A percentile compares a stretch with the other conserved stretches of the same genome.
Conservation (phyloP, 1,140 invertebrate species). For the Pachyrhynchus sulphureomaculatus region DNA sequence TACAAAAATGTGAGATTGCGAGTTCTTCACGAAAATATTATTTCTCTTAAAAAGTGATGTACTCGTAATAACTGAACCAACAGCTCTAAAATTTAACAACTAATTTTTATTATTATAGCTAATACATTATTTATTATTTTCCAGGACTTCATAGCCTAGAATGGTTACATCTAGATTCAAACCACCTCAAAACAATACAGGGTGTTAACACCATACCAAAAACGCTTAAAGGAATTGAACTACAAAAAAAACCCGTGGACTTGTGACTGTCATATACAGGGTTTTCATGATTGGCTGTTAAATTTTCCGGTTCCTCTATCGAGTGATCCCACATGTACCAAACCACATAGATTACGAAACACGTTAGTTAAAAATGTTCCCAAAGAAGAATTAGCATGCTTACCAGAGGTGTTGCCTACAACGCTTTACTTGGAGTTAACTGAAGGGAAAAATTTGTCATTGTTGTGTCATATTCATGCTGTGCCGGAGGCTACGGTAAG, state of each 20-base stretch:
- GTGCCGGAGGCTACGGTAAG: constrained; percentile 69
- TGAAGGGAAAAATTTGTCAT: constrained; percentile 75
- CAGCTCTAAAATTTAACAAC: no score
- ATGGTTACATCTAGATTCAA: constrained; percentile 81
- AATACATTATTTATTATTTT: no score
- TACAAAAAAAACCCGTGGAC: constrained; percentile 88
- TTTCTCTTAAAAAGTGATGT: no score
- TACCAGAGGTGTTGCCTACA: constrained; percentile 72
- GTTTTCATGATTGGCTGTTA: constrained; percentile 75
- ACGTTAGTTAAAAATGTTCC: constrained; percentile 69
- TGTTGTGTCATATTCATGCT: constrained; percentile 75
- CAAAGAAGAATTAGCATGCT: constrained; percentile 75
- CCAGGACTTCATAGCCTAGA: constrained; percentile 69
- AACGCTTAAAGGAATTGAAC: constrained; percentile 71
- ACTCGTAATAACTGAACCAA: no score
- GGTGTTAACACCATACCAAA: constrained; percentile 70
- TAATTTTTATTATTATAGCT: no score
- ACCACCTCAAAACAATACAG: constrained; percentile 70
- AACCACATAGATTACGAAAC: constrained; percentile 66
- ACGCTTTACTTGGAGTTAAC: constrained; percentile 72
- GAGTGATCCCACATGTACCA: constrained; percentile 71
- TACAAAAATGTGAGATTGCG: no score
- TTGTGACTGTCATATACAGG: constrained; percentile 79
- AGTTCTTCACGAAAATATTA: no score
- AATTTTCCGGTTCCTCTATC: constrained; percentile 70